Evolutionary conservation across 2,113 vertebrate species (phyloP).

Genomic region (Pholis gunnellus): DNA sequence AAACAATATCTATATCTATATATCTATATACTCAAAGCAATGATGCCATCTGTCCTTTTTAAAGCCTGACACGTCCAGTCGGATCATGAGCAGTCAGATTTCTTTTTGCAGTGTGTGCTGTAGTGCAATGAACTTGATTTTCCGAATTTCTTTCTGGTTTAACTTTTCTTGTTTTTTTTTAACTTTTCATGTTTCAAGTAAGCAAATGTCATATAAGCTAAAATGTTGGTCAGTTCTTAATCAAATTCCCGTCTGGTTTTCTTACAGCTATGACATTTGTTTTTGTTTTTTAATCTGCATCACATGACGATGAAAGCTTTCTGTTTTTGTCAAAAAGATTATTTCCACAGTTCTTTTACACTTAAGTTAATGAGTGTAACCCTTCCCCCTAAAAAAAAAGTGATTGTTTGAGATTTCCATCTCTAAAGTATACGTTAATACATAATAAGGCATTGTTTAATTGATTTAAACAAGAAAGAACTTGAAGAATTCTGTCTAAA

Average conservation of each 20-base stretch:
- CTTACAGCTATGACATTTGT: slow-evolving; percentile 35
- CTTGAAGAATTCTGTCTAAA: no score
- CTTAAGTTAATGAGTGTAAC: slow-evolving; percentile 48
- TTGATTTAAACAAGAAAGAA: no score
- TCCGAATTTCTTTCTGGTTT: slow-evolving; percentile 42
- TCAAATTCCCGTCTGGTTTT: slow-evolving; percentile 46
- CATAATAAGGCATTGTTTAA: no score
- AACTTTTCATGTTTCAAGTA: slow-evolving; percentile 50
- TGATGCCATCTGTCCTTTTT: slow-evolving; percentile 74
- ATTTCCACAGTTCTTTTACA: slow-evolving; percentile 57
- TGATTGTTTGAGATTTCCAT: no score
- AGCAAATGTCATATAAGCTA: slow-evolving; percentile 71
- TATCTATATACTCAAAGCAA: slow-evolving; percentile 83
- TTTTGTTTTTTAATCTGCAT: slow-evolving; percentile 33
- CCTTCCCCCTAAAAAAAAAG: neutral
- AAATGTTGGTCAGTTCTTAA: slow-evolving; percentile 66
- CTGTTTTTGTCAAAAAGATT: slow-evolving; percentile 47
- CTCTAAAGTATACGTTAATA: no score
- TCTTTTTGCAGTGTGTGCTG: slow-evolving; percentile 71
- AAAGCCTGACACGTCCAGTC: slow-evolving; percentile 64
- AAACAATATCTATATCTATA: slow-evolving; percentile 83
- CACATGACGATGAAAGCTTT: slow-evolving; percentile 35
- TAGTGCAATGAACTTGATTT: slow-evolving; percentile 69
- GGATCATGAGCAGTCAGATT: slow-evolving; percentile 68
- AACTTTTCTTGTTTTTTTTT: slow-evolving; percentile 24